Conservation (phyloP, 2,113 vertebrate genomes). For the Cyprinodon brontotheroides region DNA sequence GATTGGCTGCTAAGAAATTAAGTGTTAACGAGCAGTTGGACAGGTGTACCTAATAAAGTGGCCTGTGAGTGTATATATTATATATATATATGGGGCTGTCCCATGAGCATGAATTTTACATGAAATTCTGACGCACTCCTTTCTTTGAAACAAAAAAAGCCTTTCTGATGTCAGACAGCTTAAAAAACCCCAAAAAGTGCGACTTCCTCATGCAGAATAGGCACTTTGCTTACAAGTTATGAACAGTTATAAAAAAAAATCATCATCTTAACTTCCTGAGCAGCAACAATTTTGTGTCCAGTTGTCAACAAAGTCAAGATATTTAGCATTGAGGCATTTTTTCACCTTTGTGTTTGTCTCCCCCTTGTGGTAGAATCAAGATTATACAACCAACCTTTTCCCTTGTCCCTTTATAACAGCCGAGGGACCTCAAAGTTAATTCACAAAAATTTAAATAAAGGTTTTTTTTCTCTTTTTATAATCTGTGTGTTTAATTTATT, state of each 20-base stretch:
- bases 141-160: too few relatives aligned
- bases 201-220: too few relatives aligned
- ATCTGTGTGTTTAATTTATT: background rate
- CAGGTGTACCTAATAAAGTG: too few relatives aligned
- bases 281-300: background rate
- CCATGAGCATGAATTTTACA: too few relatives aligned
- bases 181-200: too few relatives aligned
- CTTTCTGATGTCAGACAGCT: background rate
- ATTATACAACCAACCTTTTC: background rate
- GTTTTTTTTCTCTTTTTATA: background rate
- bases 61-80: too few relatives aligned
- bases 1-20: too few relatives aligned
- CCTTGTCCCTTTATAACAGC: too few relatives aligned
- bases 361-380: conserved; percentile 38
- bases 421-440: too few relatives aligned
- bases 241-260: background rate
- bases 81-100: background rate
- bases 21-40: too few relatives aligned
- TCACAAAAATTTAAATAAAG: too few relatives aligned
- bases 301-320: background rate
- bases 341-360: conserved; percentile 35
- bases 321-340: background rate
- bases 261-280: background rate
- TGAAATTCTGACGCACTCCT: too few relatives aligned
- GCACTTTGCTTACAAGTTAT: background rate